A percentile compares a stretch with the other conserved stretches of the same genome.
Conservation (phyloP, 2,797 vertebrate species). For the Hypotaenidia okinawae region DNA sequence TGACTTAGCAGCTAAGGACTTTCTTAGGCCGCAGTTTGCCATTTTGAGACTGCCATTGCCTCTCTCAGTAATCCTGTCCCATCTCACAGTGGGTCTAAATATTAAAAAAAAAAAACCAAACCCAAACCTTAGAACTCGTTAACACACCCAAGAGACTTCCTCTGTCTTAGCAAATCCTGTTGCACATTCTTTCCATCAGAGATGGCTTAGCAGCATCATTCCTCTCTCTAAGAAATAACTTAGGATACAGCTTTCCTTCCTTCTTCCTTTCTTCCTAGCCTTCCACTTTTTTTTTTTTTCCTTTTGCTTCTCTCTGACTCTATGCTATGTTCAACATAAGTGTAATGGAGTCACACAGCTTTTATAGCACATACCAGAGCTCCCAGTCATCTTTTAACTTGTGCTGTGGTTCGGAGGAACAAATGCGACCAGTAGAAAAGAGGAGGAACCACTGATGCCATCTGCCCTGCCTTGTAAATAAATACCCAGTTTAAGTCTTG, state of each 20-base stretch:
- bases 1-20: not conserved
- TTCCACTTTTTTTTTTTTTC: not conserved
- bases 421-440: not conserved
- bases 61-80: not conserved
- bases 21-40: not conserved
- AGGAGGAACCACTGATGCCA: not conserved
- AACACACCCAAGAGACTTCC: not conserved
- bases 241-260: not conserved
- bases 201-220: not conserved
- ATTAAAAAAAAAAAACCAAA: not conserved
- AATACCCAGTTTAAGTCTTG: not conserved
- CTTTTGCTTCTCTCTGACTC: not conserved
- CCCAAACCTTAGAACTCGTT: not conserved
- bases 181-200: not conserved
- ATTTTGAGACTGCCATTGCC: not conserved
- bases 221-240: not conserved
- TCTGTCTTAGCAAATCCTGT: not conserved
- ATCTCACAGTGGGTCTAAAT: not conserved
- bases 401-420: not conserved
- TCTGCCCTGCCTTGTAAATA: conserved; percentile 5
- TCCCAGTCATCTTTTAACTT: not conserved
- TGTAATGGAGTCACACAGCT: not conserved
- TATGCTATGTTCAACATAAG: not conserved
- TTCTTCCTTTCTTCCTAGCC: not conserved
- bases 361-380: not conserved